Conservation (phyloP, 2,113 vertebrate genomes). For the Raja brachyura region DNA sequence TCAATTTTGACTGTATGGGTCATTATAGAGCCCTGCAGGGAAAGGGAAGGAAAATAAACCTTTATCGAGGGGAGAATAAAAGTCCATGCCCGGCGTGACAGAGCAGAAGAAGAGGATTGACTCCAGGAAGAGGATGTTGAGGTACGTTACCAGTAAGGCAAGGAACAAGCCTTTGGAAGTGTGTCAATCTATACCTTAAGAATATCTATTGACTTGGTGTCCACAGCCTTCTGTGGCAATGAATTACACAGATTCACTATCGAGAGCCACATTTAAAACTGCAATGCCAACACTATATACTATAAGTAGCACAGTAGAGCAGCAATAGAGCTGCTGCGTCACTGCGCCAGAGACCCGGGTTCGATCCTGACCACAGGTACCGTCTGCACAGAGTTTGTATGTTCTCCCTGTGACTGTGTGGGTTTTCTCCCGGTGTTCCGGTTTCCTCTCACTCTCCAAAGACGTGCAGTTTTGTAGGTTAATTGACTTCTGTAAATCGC, state of each 20-base stretch:
- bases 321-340: too few species aligned
- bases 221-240: too few species aligned
- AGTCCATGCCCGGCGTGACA: slow-evolving; percentile 62
- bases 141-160: slow-evolving; percentile 53
- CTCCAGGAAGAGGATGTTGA: slow-evolving; percentile 57
- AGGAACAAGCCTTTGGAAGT: slow-evolving; percentile 44
- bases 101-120: slow-evolving; percentile 55
- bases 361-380: too few species aligned
- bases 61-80: slow-evolving; percentile 59
- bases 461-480: too few species aligned
- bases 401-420: too few species aligned
- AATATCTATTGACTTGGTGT: too few species aligned
- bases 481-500: too few species aligned
- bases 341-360: too few species aligned
- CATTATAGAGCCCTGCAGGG: slow-evolving; percentile 62
- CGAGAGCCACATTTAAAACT: slow-evolving; percentile 53
- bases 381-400: too few species aligned
- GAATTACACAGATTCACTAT: too few species aligned
- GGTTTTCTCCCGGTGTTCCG: too few species aligned
- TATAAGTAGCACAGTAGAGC: slow-evolving; percentile 42
- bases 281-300: slow-evolving; percentile 52
- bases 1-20: slow-evolving; percentile 69
- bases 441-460: too few species aligned
- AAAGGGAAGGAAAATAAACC: slow-evolving; percentile 63
- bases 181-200: neutral